These are phyloP conservation scores for Anoplophora glabripennis DNA, from an alignment of 1,140 invertebrate genomes.

Conservation along the genomic window DNA sequence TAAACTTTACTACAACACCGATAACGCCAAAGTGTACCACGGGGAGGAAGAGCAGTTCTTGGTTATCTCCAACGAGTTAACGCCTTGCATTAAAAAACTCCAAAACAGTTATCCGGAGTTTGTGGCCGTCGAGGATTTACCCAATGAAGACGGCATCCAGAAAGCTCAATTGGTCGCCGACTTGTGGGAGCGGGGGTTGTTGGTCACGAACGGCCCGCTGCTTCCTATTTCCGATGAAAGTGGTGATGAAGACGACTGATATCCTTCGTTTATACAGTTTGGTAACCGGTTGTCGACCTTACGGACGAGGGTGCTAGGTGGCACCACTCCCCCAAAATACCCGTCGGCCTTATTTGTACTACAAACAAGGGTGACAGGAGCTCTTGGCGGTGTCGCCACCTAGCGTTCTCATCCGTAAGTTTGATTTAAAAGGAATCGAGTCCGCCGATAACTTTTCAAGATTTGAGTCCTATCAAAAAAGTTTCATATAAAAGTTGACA, in stretches of 20 bases:
- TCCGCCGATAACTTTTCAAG: too few relatives aligned
- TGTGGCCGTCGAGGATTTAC: constrained; percentile 68
- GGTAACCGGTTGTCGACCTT: too few relatives aligned
- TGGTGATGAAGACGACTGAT: background rate
- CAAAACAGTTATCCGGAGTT: constrained; percentile 75
- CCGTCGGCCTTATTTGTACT: too few relatives aligned
- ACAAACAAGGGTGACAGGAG: too few relatives aligned
- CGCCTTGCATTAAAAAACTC: constrained; percentile 67
- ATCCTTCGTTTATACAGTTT: too few relatives aligned
- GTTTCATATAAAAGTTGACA: too few relatives aligned
- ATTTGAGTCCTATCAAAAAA: too few relatives aligned
- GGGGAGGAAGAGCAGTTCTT: constrained; percentile 76
- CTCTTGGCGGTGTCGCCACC: too few relatives aligned
- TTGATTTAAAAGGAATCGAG: too few relatives aligned
- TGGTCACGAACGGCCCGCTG: constrained; percentile 54
- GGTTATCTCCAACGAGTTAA: constrained; percentile 65
- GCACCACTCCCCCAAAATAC: too few relatives aligned
- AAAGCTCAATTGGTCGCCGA: constrained; percentile 61
- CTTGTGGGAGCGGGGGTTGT: constrained; percentile 69
- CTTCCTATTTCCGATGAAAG: background rate
- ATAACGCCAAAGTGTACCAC: constrained; percentile 83
- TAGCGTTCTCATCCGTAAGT: too few relatives aligned
- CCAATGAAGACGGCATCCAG: constrained; percentile 59
- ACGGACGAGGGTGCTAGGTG: too few relatives aligned
- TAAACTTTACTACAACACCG: constrained; percentile 74